Base-by-base conservation (phyloP, 2,888 invertebrate species). In the Keiferia lycopersicella region DNA sequence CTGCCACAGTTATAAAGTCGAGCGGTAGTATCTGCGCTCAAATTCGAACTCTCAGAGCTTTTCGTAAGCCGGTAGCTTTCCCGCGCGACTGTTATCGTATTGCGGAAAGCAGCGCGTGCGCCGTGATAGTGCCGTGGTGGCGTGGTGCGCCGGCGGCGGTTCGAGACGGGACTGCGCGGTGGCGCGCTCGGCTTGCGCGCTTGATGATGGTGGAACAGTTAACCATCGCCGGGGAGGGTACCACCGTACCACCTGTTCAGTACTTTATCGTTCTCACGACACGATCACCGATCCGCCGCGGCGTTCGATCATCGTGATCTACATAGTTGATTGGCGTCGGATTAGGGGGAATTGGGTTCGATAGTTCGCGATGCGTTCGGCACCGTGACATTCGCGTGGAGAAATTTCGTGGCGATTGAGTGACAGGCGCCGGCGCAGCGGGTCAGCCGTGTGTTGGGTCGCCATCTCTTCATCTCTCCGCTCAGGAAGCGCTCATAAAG, bases 241-340 rank as follows among this genome's bases (percentile, higher is more conserved):
- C 86, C 89, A 90, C 89, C 91, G 85, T 73, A 86, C 86, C 89
- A 90, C 89, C 91, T 89, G 87, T 79, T 79, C 69, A 74, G 83
- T 85, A 82, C 83, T 80, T 81, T 85, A 85, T 84, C 85, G 86
- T 90, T 91, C 91, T 90, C 91, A 91, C 89, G 90, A 86, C 84
- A 83, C 81, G 78, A 81, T 78, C 86, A 76, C 79, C 79, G 84
- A 83, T 82, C 79, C 81, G 81, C 78, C 72, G 75, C 73, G 80
- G 83, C 80, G 82, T 83, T 84, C 83, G 83, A 80, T 84, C 82
- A 87, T 89, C 80, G 79, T 86, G 88, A 86, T 88, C 91, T 85
- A 91, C 86, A 88, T 89, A 83, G 82, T 79, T 85, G 90, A 91
- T 91, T 90, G 86, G 87, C 80, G 78, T 83, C 87, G 85, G 86